phyloP scores from a whole-genome alignment of 2,888 invertebrate genomes.

The Nymphalis c-album region DNA sequence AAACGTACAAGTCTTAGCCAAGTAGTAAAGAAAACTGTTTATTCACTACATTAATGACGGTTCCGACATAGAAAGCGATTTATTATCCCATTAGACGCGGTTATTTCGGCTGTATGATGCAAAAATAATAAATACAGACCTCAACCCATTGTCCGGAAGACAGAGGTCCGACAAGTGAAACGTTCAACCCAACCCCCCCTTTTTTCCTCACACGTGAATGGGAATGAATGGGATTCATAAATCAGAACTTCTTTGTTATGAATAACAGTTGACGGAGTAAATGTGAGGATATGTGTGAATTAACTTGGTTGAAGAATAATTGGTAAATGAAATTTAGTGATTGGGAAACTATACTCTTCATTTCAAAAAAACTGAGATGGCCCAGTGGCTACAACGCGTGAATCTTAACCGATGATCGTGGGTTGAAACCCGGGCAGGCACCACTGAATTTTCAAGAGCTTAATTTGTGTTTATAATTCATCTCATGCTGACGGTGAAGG shows the following conservation, averaged over 20 bases:
- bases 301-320: neutral
- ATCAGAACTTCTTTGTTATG: conserved; percentile 31
- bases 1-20: too few relatives aligned
- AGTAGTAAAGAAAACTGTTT: too few relatives aligned
- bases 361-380: too few relatives aligned
- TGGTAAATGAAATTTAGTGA: neutral
- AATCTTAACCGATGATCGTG: too few relatives aligned
- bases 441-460: too few relatives aligned
- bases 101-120: conserved; percentile 17
- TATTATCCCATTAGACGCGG: conserved; percentile 23
- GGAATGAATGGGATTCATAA: conserved; percentile 30
- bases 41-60: neutral
- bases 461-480: too few relatives aligned
- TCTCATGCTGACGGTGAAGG: too few relatives aligned
- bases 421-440: too few relatives aligned
- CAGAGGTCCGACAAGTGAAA: conserved; percentile 41
- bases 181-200: neutral
- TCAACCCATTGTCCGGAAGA: conserved; percentile 41
- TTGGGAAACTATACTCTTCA: too few relatives aligned
- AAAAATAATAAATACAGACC: conserved; percentile 39
- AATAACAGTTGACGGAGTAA: conserved; percentile 25
- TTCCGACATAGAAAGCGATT: conserved; percentile 14
- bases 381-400: too few relatives aligned
- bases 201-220: conserved; percentile 24
- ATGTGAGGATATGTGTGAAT: conserved; percentile 10